A percentile compares a stretch with the other conserved stretches of the same genome.
Conservation (phyloP, 2,113 vertebrate species). For the human region GRCh38 chr12:80707501-80708000, state of each 20-base stretch:
- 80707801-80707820: conserved; percentile 94
- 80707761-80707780: conserved; percentile 93
- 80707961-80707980: conserved; percentile 97
- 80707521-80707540: conserved; percentile 82
- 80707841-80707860: conserved; percentile 92
- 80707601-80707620: conserved; percentile 94
- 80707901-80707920: conserved; percentile 94
- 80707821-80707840: conserved; percentile 90
- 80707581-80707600: conserved; percentile 97
- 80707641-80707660: conserved; percentile 93
- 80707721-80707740: conserved; percentile 99
- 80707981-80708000: conserved; percentile 95
- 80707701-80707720: conserved; percentile 87
- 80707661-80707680: conserved; percentile 84
- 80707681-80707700: conserved; percentile 78
- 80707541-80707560: conserved; percentile 89
- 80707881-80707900: conserved; percentile 95
- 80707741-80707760: conserved; percentile 98
- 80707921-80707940: conserved; percentile 93
- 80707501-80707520: conserved; percentile 75
- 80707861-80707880: conserved; percentile 90
- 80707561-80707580: conserved; percentile 93
- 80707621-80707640: conserved; percentile 97
- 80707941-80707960: conserved; percentile 97
- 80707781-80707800: conserved; percentile 93